These are phyloP conservation scores for Stigmatopora nigra DNA, from an alignment of 2,113 vertebrate genomes.

Conservation along the genomic window DNA sequence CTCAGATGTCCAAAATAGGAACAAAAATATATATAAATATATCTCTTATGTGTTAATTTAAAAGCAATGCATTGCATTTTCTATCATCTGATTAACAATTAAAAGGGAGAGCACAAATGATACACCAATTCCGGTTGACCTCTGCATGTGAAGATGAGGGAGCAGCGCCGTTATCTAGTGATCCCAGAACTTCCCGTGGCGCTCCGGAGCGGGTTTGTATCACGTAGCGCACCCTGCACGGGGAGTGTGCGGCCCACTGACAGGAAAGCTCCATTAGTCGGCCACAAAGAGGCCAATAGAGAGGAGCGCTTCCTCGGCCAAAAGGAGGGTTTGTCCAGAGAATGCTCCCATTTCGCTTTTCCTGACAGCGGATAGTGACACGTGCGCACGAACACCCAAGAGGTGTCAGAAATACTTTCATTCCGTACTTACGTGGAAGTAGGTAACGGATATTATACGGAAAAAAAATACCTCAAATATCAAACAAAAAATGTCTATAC, in stretches of 20 bases:
- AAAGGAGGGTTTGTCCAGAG: slow-evolving; percentile 64
- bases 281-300: slow-evolving; percentile 73
- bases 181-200: slow-evolving; percentile 87
- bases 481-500: neutral
- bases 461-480: slow-evolving; percentile 24
- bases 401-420: slow-evolving; percentile 16
- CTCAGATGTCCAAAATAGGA: neutral
- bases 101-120: neutral
- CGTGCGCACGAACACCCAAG: slow-evolving; percentile 54
- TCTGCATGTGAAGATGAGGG: slow-evolving; percentile 63
- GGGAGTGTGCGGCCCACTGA: slow-evolving; percentile 67
- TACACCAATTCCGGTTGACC: slow-evolving; percentile 12
- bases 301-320: slow-evolving; percentile 70
- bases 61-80: neutral
- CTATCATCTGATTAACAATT: neutral
- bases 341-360: slow-evolving; percentile 62
- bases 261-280: slow-evolving; percentile 79
- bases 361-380: slow-evolving; percentile 66
- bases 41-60: neutral
- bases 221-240: slow-evolving; percentile 60
- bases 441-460: neutral
- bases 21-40: too few relatives aligned
- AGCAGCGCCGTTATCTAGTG: slow-evolving; percentile 78
- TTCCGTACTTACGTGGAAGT: neutral
- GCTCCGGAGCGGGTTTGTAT: slow-evolving; percentile 73